phyloP scores from a whole-genome alignment of 2,113 vertebrate species.

The Himantopus leucocephalus region DNA sequence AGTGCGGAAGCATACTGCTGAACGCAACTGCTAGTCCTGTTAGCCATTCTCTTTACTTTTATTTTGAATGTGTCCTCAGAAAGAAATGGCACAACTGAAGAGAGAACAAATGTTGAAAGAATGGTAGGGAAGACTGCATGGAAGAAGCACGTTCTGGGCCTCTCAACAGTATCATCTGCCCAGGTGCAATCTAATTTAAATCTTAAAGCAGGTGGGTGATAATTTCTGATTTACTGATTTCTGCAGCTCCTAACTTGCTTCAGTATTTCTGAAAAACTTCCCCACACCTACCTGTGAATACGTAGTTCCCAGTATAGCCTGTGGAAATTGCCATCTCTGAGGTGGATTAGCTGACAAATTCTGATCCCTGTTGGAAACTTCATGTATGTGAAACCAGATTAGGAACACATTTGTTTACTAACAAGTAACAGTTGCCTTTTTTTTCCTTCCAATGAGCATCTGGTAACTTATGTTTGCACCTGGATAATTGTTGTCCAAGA shows the following conservation, averaged over 20 bases:
- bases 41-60: not conserved
- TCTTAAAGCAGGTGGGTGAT: not conserved
- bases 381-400: not conserved
- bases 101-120: not conserved
- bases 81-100: not conserved
- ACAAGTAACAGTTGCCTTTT: not conserved
- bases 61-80: not conserved
- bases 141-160: not conserved
- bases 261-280: not conserved
- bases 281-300: not conserved
- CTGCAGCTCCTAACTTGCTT: not conserved
- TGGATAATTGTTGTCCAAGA: not conserved
- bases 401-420: not conserved
- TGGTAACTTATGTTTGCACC: constrained; percentile 41
- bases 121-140: not conserved
- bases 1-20: not conserved
- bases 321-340: not conserved
- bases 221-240: not conserved
- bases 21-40: not conserved
- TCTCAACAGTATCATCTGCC: not conserved
- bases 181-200: not conserved
- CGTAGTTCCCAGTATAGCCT: not conserved
- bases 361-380: not conserved
- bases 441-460: not conserved
- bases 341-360: not conserved